Conservation (phyloP, 2,797 vertebrate genomes). For the Neopelma chrysocephalum region DNA sequence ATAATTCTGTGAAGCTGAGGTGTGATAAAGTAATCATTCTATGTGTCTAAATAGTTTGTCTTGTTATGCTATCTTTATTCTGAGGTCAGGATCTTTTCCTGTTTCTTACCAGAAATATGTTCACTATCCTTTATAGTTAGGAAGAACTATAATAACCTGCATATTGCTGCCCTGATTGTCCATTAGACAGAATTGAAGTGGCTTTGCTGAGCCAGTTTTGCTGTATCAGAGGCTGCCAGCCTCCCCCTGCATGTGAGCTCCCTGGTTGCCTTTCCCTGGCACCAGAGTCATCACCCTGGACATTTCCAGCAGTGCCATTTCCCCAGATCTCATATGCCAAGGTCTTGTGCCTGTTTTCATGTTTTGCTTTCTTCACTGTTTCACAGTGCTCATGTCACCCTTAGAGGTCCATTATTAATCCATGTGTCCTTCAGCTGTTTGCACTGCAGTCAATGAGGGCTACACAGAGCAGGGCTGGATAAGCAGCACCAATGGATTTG, state of each 20-base stretch:
- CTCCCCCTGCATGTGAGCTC: neutral
- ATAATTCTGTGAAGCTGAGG: neutral
- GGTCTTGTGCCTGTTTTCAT: neutral
- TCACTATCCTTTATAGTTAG: neutral
- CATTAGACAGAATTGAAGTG: neutral
- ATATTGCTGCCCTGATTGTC: neutral
- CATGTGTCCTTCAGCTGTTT: neutral
- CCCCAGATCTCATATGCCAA: neutral
- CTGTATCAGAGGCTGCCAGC: neutral
- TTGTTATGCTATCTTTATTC: neutral
- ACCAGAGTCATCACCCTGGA: neutral
- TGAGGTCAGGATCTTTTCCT: neutral
- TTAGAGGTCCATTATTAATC: neutral
- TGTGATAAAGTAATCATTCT: neutral
- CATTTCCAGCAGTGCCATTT: neutral
- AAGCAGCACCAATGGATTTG: neutral
- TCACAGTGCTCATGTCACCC: neutral
- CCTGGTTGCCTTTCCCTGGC: neutral
- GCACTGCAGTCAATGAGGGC: neutral
- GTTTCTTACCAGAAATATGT: neutral
- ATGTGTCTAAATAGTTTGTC: neutral
- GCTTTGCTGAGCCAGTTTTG: neutral
- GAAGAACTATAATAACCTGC: neutral
- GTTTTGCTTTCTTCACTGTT: neutral
- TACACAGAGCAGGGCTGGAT: neutral